Conservation (phyloP, 2,113 vertebrate species). For the Rousettus leschenaultii region DNA sequence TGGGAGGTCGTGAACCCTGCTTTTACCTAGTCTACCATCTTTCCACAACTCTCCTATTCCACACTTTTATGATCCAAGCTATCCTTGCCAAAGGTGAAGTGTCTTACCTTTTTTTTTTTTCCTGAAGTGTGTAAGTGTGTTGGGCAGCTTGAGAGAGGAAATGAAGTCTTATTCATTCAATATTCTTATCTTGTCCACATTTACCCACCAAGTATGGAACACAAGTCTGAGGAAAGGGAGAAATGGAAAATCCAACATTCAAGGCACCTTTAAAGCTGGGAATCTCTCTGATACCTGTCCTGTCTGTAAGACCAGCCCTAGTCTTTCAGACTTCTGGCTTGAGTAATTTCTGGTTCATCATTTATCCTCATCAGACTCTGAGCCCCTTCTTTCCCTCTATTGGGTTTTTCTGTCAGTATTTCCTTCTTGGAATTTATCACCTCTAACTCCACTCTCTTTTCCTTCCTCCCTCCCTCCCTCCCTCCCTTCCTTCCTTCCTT, state of each 20-base stretch:
- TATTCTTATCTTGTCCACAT: neutral
- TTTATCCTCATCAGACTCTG: neutral
- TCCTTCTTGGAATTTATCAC: neutral
- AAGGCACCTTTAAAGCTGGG: neutral
- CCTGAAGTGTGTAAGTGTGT: neutral
- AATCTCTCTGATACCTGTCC: no score
- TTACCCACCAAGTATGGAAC: neutral
- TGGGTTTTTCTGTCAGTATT: neutral
- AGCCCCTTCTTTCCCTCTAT: neutral
- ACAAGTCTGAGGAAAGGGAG: neutral
- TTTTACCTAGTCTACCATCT: no score
- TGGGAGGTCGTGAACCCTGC: no score
- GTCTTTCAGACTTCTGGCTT: neutral
- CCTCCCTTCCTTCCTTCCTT: no score
- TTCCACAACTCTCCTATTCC: no score
- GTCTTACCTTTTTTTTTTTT: neutral
- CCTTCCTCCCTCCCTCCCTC: no score
- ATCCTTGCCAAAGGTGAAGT: neutral
- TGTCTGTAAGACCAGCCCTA: neutral
- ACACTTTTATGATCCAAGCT: neutral
- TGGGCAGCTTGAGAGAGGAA: neutral
- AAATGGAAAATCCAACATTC: neutral
- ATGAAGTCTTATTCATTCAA: neutral
- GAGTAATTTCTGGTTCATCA: neutral
- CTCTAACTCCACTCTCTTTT: neutral